Evolutionary conservation across 2,797 vertebrate genomes (phyloP), one percentile per base, ranked within the genome.

Genomic region (Petrocephalus sullivani): DNA sequence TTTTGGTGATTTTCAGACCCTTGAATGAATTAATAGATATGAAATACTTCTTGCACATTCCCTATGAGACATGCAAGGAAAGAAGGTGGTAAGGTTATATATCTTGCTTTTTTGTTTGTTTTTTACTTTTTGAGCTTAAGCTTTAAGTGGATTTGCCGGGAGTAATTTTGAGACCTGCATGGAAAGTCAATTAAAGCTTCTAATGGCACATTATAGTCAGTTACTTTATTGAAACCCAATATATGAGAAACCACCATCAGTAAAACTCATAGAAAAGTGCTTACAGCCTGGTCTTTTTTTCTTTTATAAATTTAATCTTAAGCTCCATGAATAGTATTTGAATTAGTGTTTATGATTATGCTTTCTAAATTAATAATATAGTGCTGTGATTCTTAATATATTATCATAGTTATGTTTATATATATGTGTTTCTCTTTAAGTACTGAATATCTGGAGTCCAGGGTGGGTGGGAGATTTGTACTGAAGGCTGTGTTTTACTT

Each of bases 31-130:
- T 98, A 9, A 97, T 97, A 94, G 93, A 97, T 92, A 96, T 93
- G 95, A 97, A 95, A 92, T 99, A 97, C 91, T 98, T 97, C 94
- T 90, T 99, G 91, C 96, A 97, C 90, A 93, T 99, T 93, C 96
- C 98, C 0, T 98, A 98, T 84, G 96, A 98, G 88, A 96, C 96
- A 85, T 98, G 98, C 93, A 97, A 97, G 92, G 94, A 87, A 89
- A 96, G 98, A 90, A 95, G 98, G 91, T 97, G 97, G 97, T 97
- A 92, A 89, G 92, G 8, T 33, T 41, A 23, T 51, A 49, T 12
- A 37, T 53, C 9, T 56, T 85, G 28, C 28, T 28, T 28, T 28
- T 28, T 2, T 28, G 49, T 41, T 41, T 41, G 37, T 41, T 41
- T 41, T 41, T 41, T 41, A 41, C 37, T 2, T 19, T 21, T 86